A percentile compares a stretch with the other conserved stretches of the same genome.
Conservation (phyloP, 2,113 vertebrate genomes). For the Poecile atricapillus region DNA sequence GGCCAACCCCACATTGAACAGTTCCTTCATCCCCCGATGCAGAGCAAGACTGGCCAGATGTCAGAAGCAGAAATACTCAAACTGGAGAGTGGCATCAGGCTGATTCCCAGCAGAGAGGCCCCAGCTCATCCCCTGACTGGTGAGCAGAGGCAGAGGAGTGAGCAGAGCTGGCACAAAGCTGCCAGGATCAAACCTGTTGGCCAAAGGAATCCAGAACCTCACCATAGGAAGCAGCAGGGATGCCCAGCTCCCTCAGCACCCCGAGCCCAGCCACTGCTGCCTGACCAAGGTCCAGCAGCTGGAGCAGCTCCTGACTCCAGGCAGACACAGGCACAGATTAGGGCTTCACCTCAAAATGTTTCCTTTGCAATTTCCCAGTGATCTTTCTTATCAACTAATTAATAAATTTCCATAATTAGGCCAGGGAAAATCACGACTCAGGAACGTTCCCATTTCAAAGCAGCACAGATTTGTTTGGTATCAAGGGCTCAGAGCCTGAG, state of each 20-base stretch:
- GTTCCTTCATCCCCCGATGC: background rate
- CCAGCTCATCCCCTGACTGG: background rate
- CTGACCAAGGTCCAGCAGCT: background rate
- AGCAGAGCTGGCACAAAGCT: background rate
- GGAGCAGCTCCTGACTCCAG: background rate
- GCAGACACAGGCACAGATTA: background rate
- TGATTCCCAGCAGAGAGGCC: no score
- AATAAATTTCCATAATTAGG: constrained; percentile 53
- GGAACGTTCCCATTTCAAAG: background rate
- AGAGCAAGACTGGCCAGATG: rapidly evolving
- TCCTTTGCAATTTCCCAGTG: constrained; percentile 5
- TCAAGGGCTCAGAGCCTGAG: rapidly evolving
- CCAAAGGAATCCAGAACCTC: background rate
- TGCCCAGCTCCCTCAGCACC: background rate
- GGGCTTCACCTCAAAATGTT: constrained; percentile 21
- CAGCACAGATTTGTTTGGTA: background rate
- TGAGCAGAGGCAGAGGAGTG: background rate
- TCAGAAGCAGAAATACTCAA: background rate
- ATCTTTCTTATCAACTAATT: constrained; percentile 55
- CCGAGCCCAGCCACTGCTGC: rapidly evolving
- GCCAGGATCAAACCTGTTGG: background rate
- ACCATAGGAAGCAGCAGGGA: rapidly evolving
- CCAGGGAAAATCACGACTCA: background rate
- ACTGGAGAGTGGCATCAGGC: background rate
- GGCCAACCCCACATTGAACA: background rate